Base-by-base conservation (phyloP, 2,888 invertebrate species). In the Patella depressa region DNA sequence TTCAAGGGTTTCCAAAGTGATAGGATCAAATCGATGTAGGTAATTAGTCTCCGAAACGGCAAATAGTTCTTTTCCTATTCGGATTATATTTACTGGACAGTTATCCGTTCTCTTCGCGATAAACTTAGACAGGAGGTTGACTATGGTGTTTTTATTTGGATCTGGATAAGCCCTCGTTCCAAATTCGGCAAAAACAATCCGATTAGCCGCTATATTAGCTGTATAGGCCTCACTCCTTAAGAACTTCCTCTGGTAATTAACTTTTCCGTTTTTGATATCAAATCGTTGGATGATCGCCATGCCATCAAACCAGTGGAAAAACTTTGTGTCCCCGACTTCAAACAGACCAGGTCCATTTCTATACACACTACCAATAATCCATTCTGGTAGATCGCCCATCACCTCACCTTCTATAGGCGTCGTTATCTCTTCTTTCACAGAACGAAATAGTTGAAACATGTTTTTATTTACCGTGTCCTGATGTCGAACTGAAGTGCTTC, bases 31-130 rank as follows among this genome's bases (percentile, higher is more conserved):
- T 78, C 92, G 94, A 90, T 96, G 96, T 85, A 98, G 95, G 34
- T 95, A 93, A 0, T 96, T 96, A 9, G 94, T 94, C 93, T 98
- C 98, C 0, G 96, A 95, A 82, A 97, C 95, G 0, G 97, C 95
- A 87, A 96, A 98, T 78, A 96, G 94, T 89, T 96, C 95, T 90
- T 97, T 97, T 0, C 95, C 96, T 87, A 96, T 95, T 0, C 97
- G 96, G 90, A 97, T 96, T 70, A 98, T 93, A 0, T 97, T 96
- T 86, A 98, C 97, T 94, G 96, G 95, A 0, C 96, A 95, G 90
- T 98, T 98, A 89, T 98, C 98, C 0, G 96, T 89, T 65, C 4
- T 65, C 65, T 65, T 24, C 24, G 19, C 65, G 17, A 65, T 34
- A 24, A 24, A 24, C 19, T 70, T 71, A 53, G 78, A 80, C 65